Conservation (phyloP, 2,888 invertebrate genomes). For the Pachliopta kotzebuea region DNA sequence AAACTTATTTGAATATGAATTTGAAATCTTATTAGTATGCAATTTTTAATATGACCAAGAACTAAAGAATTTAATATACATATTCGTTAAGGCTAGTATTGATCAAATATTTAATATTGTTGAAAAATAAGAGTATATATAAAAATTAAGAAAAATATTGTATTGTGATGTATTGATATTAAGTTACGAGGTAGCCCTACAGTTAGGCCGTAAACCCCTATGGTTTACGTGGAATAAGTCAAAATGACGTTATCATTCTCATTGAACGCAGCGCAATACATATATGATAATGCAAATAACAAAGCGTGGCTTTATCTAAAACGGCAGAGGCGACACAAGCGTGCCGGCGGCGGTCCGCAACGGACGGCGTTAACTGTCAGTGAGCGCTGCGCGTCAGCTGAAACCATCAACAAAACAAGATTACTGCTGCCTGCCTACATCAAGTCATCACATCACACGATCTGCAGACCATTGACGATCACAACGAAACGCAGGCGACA, state of each 20-base stretch:
- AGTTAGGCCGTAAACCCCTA: neutral
- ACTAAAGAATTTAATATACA: too few species aligned
- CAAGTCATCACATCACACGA: conserved; percentile 42
- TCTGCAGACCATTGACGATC: conserved; percentile 58
- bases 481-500: conserved; percentile 64
- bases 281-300: conserved; percentile 61
- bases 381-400: conserved; percentile 58
- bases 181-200: neutral
- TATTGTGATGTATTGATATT: neutral
- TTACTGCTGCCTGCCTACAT: conserved; percentile 49
- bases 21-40: too few species aligned
- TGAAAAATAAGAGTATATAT: neutral
- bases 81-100: too few species aligned
- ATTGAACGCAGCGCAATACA: conserved; percentile 44
- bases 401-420: conserved; percentile 63
- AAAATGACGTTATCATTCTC: conserved; percentile 61
- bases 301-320: conserved; percentile 45
- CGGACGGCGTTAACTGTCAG: conserved; percentile 34
- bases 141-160: too few species aligned
- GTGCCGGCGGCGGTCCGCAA: conserved; percentile 47
- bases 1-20: too few species aligned
- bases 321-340: conserved; percentile 45
- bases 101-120: neutral
- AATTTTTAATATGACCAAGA: too few species aligned
- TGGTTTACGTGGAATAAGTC: neutral